A percentile compares a stretch with the other conserved stretches of the same genome.
Conservation (phyloP, 2,888 invertebrate genomes). For the Margaritifera margaritifera region DNA sequence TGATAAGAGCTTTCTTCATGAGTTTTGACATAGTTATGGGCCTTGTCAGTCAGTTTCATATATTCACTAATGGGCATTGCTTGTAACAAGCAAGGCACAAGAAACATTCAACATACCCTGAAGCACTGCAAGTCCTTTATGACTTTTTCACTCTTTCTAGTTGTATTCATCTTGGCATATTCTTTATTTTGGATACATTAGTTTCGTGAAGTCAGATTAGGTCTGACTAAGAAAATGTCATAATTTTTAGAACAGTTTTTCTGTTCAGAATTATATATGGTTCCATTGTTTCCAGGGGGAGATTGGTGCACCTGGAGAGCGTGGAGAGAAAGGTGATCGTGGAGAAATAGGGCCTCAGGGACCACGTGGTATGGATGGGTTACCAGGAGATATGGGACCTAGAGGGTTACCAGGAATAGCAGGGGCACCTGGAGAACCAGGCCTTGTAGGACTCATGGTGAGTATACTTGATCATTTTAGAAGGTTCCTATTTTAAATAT, state of each 20-base stretch:
- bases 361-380: conserved; percentile 27
- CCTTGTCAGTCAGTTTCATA: too few relatives aligned
- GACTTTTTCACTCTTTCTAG: not conserved
- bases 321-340: conserved; percentile 35
- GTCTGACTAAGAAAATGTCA: too few relatives aligned
- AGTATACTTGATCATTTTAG: too few relatives aligned
- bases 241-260: too few relatives aligned
- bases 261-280: too few relatives aligned
- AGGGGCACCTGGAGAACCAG: conserved; percentile 24
- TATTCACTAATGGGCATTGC: too few relatives aligned
- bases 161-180: too few relatives aligned
- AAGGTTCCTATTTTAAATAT: too few relatives aligned
- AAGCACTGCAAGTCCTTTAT: not conserved
- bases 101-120: not conserved
- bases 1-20: too few relatives aligned
- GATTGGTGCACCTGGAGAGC: conserved; percentile 3
- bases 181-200: not conserved
- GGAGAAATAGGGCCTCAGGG: conserved; percentile 36
- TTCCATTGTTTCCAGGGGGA: conserved; percentile 7
- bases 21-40: too few relatives aligned
- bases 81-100: too few relatives aligned
- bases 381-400: conserved; percentile 9
- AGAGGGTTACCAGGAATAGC: conserved; percentile 21
- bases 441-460: conserved; percentile 11
- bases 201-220: too few relatives aligned